phyloP scores from a whole-genome alignment of 1,140 invertebrate genomes.

The Orchestia grillus region DNA sequence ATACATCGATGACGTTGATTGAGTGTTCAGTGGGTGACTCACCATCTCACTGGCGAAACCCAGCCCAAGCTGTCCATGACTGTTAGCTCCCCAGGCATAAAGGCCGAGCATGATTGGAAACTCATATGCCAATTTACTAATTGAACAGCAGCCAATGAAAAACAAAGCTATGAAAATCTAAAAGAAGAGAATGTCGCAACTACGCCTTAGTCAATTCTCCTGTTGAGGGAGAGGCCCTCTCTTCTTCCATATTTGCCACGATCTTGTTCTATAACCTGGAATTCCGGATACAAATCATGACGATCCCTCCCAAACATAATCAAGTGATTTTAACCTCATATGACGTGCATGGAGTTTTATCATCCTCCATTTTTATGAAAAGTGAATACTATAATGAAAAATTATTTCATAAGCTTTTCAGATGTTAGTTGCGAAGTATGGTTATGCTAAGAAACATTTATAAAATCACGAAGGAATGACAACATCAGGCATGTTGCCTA shows the following conservation, averaged over 20 bases:
- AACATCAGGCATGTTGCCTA: too few relatives aligned
- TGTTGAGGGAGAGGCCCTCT: not conserved
- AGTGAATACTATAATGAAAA: too few relatives aligned
- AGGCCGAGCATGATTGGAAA: slow-evolving; percentile 63
- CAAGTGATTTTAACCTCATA: not conserved
- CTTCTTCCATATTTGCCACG: slow-evolving; percentile 13
- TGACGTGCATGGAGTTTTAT: too few relatives aligned
- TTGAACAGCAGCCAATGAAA: not conserved
- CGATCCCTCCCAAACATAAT: not conserved
- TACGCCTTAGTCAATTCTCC: not conserved
- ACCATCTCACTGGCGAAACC: slow-evolving; percentile 79
- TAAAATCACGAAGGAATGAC: too few relatives aligned
- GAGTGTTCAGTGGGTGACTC: slow-evolving; percentile 42
- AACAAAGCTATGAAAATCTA: not conserved
- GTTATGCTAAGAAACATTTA: too few relatives aligned
- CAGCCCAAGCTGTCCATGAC: slow-evolving; percentile 84
- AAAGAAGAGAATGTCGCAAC: not conserved
- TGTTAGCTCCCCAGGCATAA: slow-evolving; percentile 81
- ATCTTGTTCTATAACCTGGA: not conserved
- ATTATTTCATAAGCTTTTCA: too few relatives aligned
- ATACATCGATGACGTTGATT: not conserved
- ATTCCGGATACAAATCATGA: not conserved
- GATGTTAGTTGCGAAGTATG: too few relatives aligned
- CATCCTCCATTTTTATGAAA: too few relatives aligned
- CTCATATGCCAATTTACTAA: slow-evolving; percentile 13